Evolutionary conservation across 2,888 invertebrate genomes (phyloP), one percentile per base, ranked within the genome.

Genomic region (Drosophila mayaguana): DNA sequence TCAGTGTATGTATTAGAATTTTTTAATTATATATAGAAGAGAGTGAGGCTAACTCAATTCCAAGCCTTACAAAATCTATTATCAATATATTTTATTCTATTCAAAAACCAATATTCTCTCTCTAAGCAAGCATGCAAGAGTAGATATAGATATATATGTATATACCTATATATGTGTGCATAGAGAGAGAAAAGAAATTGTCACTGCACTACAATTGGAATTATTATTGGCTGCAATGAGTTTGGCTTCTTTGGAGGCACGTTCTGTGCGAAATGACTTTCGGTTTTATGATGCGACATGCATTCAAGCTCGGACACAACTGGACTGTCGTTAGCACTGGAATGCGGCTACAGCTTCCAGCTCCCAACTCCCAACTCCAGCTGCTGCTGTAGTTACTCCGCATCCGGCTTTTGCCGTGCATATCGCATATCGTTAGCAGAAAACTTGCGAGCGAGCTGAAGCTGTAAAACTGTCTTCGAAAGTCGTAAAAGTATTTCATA

Each of bases 161-260:
- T 16, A 34, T 34, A 34, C 12, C 3, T 12, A 36, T 14, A 36
- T 14, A 36, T 14, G n/a, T n/a, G n/a, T n/a, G n/a, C n/a, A 36
- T 4, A 36, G 36, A 22, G 46, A 50, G 51, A 72, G 45, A 54
- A 57, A 72, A 65, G 71, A 80, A 89, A 88, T 89, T 87, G 90
- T 90, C 89, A 89, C 89, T 86, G 83, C 78, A 78, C 82, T 84
- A 86, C 90, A 89, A 89, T 89, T 89, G 89, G 88, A 89, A 89
- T 89, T 89, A 89, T 89, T 89, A 89, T 89, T 89, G 90, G 90
- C 89, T 89, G 84, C 83, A 83, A 83, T 88, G 90, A 86, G 84
- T 86, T 83, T 90, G 86, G 89, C 88, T 87, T 87, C 84, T 84
- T 78, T 78, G 75, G 81, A 72, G 32, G 65, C 71, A 85, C 88